A percentile compares a stretch with the other conserved stretches of the same genome.
phyloP scores from a whole-genome alignment of 2,797 vertebrate genomes.

The Amblyraja radiata region DNA sequence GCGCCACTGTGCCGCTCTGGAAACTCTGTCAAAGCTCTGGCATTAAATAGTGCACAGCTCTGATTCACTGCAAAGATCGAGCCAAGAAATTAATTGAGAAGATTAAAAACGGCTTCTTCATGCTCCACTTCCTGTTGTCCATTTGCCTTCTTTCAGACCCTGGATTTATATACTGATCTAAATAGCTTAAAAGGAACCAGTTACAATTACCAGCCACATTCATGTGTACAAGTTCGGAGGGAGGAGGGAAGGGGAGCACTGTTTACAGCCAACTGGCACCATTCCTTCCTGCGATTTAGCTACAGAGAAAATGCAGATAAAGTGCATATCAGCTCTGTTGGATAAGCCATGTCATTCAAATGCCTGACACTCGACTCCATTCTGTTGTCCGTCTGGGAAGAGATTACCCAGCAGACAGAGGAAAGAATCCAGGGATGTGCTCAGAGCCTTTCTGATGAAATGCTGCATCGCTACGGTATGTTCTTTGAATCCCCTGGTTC shows the following conservation, averaged over 20 bases:
- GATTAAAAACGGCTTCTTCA: slow-evolving; percentile 48
- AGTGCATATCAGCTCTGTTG: too few species aligned
- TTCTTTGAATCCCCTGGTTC: too few species aligned
- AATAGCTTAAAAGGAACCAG: slow-evolving; percentile 48
- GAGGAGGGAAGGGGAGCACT: slow-evolving; percentile 40
- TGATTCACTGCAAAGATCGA: neutral
- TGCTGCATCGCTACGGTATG: too few species aligned
- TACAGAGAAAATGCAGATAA: too few species aligned
- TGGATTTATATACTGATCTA: slow-evolving; percentile 49
- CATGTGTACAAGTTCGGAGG: slow-evolving; percentile 39
- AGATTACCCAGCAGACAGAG: too few species aligned
- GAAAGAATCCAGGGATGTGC: too few species aligned
- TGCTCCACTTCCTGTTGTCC: slow-evolving; percentile 47
- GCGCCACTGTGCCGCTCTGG: too few species aligned
- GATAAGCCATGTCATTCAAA: too few species aligned
- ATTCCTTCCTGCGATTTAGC: neutral
- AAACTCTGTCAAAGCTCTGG: neutral
- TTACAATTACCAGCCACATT: slow-evolving; percentile 44
- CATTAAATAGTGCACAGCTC: neutral
- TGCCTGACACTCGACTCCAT: too few species aligned
- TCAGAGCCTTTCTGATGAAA: too few species aligned
- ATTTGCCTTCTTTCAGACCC: slow-evolving; percentile 45
- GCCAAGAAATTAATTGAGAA: neutral
- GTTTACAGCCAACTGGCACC: slow-evolving; percentile 38
- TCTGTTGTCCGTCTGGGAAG: too few species aligned